A percentile compares a stretch with the other conserved stretches of the same genome.
phyloP scores from a whole-genome alignment of 1,140 invertebrate species.

The Gerris buenoi region DNA sequence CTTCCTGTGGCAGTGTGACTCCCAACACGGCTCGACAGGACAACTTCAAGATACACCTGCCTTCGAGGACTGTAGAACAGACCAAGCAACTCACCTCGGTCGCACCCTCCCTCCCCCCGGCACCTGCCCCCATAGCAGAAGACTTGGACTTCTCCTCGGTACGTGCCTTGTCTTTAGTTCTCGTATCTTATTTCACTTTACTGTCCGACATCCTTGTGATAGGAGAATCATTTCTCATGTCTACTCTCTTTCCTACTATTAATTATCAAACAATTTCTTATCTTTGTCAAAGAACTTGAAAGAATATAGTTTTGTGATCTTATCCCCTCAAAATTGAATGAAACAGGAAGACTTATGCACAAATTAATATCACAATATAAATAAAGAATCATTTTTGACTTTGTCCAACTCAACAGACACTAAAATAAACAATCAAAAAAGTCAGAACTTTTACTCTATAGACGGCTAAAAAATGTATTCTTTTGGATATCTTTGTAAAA shows the following conservation, averaged over 20 bases:
- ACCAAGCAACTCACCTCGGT: not conserved
- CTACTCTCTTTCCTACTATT: not conserved
- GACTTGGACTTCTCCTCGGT: not conserved
- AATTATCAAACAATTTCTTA: not conserved
- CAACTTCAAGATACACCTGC: not conserved
- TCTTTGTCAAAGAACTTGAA: too few relatives aligned
- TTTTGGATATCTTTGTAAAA: too few relatives aligned
- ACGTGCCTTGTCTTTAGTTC: not conserved
- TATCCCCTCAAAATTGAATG: too few relatives aligned
- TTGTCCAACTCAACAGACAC: too few relatives aligned
- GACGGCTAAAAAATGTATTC: too few relatives aligned
- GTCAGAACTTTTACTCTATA: too few relatives aligned
- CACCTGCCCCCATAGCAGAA: not conserved
- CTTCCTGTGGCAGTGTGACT: not conserved
- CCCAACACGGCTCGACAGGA: not conserved
- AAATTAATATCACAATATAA: too few relatives aligned
- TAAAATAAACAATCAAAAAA: too few relatives aligned
- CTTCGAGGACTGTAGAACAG: not conserved
- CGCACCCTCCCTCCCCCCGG: not conserved
- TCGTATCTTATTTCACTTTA: not conserved
- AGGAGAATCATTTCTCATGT: not conserved
- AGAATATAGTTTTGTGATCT: too few relatives aligned
- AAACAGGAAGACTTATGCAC: too few relatives aligned
- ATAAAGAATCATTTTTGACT: too few relatives aligned
- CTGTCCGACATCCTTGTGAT: not conserved